phyloP scores from a whole-genome alignment of 92 coral and sea anemone species.

The Zoanthus sociatus region DNA sequence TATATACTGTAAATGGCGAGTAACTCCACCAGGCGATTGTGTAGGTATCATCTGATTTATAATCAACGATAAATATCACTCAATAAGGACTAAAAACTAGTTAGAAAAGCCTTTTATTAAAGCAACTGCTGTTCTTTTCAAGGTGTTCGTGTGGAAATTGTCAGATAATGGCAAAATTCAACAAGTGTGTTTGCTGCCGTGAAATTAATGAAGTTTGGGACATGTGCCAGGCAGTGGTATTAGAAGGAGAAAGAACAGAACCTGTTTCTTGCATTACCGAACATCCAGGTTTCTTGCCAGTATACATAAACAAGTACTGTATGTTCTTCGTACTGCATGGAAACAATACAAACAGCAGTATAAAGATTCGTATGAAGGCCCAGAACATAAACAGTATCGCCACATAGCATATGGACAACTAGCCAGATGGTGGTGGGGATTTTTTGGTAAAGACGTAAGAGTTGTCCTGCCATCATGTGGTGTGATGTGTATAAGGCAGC shows the following conservation, averaged over 20 bases:
- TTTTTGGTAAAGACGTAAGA: slow-evolving; percentile 53
- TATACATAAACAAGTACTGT: slow-evolving; percentile 21
- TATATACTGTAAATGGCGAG: not conserved
- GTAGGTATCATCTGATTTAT: no score
- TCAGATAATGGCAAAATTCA: slow-evolving; percentile 19
- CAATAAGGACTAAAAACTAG: not conserved
- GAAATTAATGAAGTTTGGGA: slow-evolving; percentile 45
- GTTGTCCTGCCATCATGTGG: slow-evolving; percentile 55
- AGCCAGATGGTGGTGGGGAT: slow-evolving; percentile 57
- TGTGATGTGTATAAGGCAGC: slow-evolving; percentile 47
- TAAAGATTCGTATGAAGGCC: slow-evolving; percentile 21
- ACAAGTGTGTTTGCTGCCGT: slow-evolving; percentile 35
- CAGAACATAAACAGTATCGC: slow-evolving; percentile 36
- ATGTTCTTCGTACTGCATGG: slow-evolving; percentile 44
- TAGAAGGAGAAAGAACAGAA: slow-evolving; percentile 32
- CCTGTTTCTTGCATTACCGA: slow-evolving; percentile 41
- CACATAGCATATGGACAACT: slow-evolving; percentile 50
- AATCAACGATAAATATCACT: no score
- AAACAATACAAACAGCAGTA: slow-evolving; percentile 39
- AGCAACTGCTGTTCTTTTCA: no score
- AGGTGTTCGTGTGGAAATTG: slow-evolving; percentile 30
- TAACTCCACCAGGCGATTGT: no score
- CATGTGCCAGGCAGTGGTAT: slow-evolving; percentile 36
- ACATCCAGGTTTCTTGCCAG: slow-evolving; percentile 40
- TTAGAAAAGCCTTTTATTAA: slow-evolving; percentile 14